Base-by-base conservation (phyloP, 2,888 invertebrate genomes). In the Cotesia congregata region DNA sequence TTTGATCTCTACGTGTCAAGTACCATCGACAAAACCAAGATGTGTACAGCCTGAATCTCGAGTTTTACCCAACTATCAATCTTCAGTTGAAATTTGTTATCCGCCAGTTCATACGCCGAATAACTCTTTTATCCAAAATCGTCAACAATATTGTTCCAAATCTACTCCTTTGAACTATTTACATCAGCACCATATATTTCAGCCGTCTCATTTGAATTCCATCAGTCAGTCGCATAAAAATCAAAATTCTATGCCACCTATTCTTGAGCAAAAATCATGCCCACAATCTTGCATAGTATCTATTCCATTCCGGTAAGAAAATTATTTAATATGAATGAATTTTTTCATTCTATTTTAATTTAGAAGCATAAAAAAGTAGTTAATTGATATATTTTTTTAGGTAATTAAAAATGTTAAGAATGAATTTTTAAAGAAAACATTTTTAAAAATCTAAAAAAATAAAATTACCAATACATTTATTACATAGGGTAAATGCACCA, bases 271-370 rank as follows among this genome's bases (percentile, higher is more conserved):
- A 15, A 64, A 60, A 73, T 61, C 69, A 4, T 78, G 78, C n/a
- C 41, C 64, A 60, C 72, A 67, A 40, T 20, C 76, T 7, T 76
- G 61, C 15, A 61, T 72, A 9, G 72, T 76, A 0, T 71, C 76
- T 9, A 76, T 76, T 68, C 76, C 76, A 61, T 62, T 60, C 38
- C 69, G 41, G 17, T 75, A 50, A 50, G 50, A 50, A 3, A 3
- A 30, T 0, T 30, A 20, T 20, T 20, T 20, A 20, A 20, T 20
- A 20, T 20, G 3, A 30, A 30, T 30, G 30, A 30, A 30, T 30
- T 30, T 4, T 30, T 30, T 30, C 30, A 30, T 30, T 30, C 2
- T 30, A 30, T 30, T 30, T 30, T 30, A 20, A 20, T 30, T 30
- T 30, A 30, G 30, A 30, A 30, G 30, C 30, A 30, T 20, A 30